These are phyloP conservation scores for Hydropsyche tenuis DNA, from an alignment of 1,140 invertebrate species.

Conservation along the genomic window DNA sequence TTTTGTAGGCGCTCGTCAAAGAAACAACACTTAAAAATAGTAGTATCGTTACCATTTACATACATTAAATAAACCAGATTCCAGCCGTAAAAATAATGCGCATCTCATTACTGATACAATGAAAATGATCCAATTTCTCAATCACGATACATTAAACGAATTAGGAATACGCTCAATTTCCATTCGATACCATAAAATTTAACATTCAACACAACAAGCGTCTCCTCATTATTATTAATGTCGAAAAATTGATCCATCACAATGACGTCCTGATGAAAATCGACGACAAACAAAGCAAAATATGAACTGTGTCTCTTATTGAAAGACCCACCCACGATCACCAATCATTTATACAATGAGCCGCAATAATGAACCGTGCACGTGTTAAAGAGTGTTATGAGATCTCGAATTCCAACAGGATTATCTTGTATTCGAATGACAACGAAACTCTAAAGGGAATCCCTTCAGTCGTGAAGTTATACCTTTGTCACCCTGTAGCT, in stretches of 20 bases:
- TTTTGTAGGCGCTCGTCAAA: neutral
- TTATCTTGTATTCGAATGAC: conserved; percentile 29
- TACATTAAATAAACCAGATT: conserved; percentile 9
- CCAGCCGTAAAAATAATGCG: neutral
- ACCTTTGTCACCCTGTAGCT: neutral
- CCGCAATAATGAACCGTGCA: conserved; percentile 10
- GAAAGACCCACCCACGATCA: conserved; percentile 4
- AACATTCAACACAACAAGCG: too few species aligned
- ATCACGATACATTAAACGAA: neutral
- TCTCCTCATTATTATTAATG: too few species aligned
- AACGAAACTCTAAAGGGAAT: neutral
- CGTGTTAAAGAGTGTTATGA: neutral
- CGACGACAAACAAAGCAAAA: neutral
- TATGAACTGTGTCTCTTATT: neutral
- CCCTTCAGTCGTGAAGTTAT: neutral
- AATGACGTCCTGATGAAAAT: too few species aligned
- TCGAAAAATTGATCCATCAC: too few species aligned
- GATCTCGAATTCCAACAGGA: conserved; percentile 22
- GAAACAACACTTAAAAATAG: neutral
- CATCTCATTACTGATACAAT: neutral
- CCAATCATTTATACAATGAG: conserved; percentile 27
- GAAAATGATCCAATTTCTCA: neutral
- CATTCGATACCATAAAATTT: too few species aligned
- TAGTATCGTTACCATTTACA: conserved; percentile 10
- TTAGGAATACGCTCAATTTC: too few species aligned